Base-by-base conservation (phyloP, 2,113 vertebrate genomes). In the Lasiurus borealis region DNA sequence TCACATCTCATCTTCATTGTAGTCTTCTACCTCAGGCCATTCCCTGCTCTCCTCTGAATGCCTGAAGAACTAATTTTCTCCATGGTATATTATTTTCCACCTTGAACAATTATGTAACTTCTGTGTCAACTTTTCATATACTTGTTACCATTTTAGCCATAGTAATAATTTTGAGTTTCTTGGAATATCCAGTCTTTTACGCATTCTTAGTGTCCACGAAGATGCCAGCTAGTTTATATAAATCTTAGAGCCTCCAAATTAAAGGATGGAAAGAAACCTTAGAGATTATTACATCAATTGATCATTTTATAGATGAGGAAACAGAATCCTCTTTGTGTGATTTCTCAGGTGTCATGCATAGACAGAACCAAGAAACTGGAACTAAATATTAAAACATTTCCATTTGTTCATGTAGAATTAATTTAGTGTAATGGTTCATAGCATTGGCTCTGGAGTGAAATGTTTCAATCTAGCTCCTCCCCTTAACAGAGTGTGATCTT, bases 201-300 rank as follows among this genome's bases (percentile, higher is more conserved):
- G n/a, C 11, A 40, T 66, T 84, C 31, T 85, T 36, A 80, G 14
- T 21, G 36, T 88, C 34, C 27, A 64, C 34, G 16, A 84, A 40
- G 19, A 59, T 48, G 29, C 57, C 8, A 14, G 11, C 44, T 34
- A 3, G n/a, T n/a, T 54, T 90, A 8, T 72, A 34, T 85, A 83
- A 57, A 18, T 40, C 5, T 36, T 73, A 40, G n/a, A 71, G 59
- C 11, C n/a, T 86, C 64, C 48, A 27, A 57, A 89, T 10, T 78
- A 4, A 40, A 91, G n/a, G 59, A 31, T 48, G 12, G 23, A 71
- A 64, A 88, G n/a, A 88, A 91, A 94, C n/a, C 62, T 84, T 72
- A 25, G 71, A 11, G 3, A 71, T 57, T 84, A 77, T 83, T 77
- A 82, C 59, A 73, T 54, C 57, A 80, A 48, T 36, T 66, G 36